These are phyloP conservation scores for Mythimna albipuncta DNA, from an alignment of 2,888 invertebrate genomes.

Conservation along the genomic window DNA sequence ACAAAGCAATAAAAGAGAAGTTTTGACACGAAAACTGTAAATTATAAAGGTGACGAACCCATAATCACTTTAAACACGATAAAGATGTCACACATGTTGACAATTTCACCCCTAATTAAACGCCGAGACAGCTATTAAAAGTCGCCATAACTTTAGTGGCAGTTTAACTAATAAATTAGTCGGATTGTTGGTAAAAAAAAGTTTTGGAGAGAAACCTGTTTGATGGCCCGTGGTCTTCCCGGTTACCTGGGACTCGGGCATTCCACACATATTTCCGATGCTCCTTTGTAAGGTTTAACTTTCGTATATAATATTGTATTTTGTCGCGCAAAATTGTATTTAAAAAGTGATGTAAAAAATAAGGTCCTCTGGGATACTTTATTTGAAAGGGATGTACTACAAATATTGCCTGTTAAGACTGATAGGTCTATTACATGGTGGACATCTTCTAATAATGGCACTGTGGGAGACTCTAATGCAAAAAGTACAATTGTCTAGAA, in stretches of 20 bases:
- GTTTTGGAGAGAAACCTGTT: constrained; percentile 62
- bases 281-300: constrained; percentile 49
- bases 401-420: constrained; percentile 52
- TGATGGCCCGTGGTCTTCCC: constrained; percentile 52
- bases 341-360: constrained; percentile 43
- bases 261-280: constrained; percentile 69
- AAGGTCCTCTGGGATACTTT: constrained; percentile 16
- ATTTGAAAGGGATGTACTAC: constrained; percentile 35
- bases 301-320: constrained; percentile 37
- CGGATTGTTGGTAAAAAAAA: constrained; percentile 50
- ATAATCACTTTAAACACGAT: constrained; percentile 34
- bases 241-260: constrained; percentile 71
- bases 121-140: constrained; percentile 58
- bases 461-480: constrained; percentile 18
- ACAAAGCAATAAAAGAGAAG: constrained; percentile 4
- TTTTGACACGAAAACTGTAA: constrained; percentile 8
- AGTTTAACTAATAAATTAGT: constrained; percentile 59
- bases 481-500: constrained; percentile 20
- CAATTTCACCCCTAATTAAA: constrained; percentile 58
- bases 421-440: constrained; percentile 30
- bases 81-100: constrained; percentile 42
- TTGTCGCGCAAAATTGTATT: constrained; percentile 44
- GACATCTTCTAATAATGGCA: constrained; percentile 18
- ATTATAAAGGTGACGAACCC: constrained; percentile 21
- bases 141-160: constrained; percentile 60